Evolutionary conservation across 2,797 vertebrate species (phyloP).

Genomic region (Gymnopithys bicolor): DNA sequence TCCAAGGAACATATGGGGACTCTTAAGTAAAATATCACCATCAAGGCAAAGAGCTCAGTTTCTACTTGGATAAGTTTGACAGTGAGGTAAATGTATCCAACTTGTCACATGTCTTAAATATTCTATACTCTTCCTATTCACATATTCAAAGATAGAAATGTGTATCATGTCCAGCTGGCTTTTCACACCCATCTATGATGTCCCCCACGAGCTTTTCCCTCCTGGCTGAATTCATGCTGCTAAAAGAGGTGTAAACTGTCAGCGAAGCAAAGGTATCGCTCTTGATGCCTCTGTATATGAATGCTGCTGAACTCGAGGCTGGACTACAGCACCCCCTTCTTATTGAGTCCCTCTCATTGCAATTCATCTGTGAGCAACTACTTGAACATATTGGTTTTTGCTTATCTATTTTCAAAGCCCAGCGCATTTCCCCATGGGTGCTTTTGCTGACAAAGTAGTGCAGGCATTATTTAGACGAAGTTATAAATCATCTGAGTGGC

Average conservation of each 20-base stretch:
- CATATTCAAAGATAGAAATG: background rate
- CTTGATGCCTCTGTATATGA: background rate
- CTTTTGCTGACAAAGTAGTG: background rate
- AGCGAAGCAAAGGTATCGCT: background rate
- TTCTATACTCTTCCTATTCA: background rate
- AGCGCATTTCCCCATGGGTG: background rate
- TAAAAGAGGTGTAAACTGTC: background rate
- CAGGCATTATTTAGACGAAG: background rate
- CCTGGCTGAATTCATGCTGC: background rate
- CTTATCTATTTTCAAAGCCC: background rate
- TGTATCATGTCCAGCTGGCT: background rate
- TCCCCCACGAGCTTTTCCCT: background rate
- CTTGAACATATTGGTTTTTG: background rate
- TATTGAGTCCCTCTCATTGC: background rate
- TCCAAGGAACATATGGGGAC: background rate
- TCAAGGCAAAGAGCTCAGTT: background rate
- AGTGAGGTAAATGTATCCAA: background rate
- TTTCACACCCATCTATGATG: background rate
- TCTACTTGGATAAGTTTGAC: background rate
- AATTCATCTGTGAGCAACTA: background rate
- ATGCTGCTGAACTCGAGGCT: background rate
- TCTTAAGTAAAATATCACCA: background rate
- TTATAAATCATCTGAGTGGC: background rate
- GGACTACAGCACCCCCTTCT: background rate
- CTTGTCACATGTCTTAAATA: fast-evolving